A percentile compares a stretch with the other conserved stretches of the same genome.
phyloP scores from a whole-genome alignment of 2,888 invertebrate genomes.

The Nomada goodeniana region DNA sequence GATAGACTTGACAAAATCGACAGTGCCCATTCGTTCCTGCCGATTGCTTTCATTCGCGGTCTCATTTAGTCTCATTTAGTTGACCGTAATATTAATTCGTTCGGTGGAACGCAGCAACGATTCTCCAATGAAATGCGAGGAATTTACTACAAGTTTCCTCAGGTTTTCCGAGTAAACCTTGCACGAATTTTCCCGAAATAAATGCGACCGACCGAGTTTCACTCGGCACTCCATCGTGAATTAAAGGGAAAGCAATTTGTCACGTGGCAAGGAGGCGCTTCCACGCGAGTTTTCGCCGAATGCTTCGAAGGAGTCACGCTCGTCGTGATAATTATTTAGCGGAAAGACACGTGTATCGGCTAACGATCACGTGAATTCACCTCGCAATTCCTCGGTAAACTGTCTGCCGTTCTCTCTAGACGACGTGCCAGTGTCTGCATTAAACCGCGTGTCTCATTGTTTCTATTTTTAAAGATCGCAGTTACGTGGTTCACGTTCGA shows the following conservation, averaged over 20 bases:
- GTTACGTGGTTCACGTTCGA: conserved; percentile 17
- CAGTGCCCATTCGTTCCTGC: not conserved
- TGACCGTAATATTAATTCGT: no score
- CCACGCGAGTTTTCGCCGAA: not conserved
- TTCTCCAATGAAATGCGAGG: not conserved
- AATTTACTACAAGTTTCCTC: not conserved
- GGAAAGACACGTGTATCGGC: conserved; percentile 19
- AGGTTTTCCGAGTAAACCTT: not conserved
- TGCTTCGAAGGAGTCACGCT: conserved; percentile 20
- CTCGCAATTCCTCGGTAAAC: conserved; percentile 22
- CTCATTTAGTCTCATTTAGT: no score
- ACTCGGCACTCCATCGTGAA: not conserved
- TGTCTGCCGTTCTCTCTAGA: conserved; percentile 1
- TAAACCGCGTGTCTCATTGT: conserved; percentile 41
- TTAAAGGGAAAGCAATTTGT: conserved; percentile 19
- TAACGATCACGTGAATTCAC: conserved; percentile 28
- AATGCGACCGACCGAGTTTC: not conserved
- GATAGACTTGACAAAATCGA: not conserved
- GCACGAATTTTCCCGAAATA: not conserved
- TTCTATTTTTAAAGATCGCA: conserved; percentile 38
- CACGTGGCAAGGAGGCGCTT: not conserved
- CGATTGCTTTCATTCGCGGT: no score
- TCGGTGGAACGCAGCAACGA: not conserved
- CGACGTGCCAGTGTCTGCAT: conserved; percentile 21
- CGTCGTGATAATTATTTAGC: conserved; percentile 25